Percentiles rank a stretch among this genome's conserved stretches.
phyloP scores from a whole-genome alignment of 1,140 invertebrate species.

The Cydia pomonella region DNA sequence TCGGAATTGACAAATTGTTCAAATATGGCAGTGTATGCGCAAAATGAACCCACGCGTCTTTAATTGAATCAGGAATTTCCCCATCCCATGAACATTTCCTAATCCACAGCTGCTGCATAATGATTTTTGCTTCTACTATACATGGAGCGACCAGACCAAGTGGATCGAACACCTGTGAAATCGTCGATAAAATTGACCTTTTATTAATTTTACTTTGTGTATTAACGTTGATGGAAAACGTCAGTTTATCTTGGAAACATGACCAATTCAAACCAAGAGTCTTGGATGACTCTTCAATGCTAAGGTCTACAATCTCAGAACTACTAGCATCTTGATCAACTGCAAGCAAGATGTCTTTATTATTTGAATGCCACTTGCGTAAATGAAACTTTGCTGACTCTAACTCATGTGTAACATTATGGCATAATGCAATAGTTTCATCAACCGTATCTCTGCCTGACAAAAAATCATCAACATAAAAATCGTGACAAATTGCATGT shows the following conservation, averaged over 20 bases:
- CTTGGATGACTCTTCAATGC: slow-evolving; percentile 28
- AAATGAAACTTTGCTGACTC: slow-evolving; percentile 36
- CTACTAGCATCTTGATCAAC: slow-evolving; percentile 8
- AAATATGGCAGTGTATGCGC: slow-evolving; percentile 33
- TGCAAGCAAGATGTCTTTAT: slow-evolving; percentile 20
- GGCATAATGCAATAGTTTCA: slow-evolving; percentile 26
- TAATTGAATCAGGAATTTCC: slow-evolving; percentile 35
- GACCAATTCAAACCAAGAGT: slow-evolving; percentile 35
- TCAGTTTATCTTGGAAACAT: slow-evolving; percentile 31
- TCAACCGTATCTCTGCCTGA: slow-evolving; percentile 44
- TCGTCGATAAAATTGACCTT: slow-evolving; percentile 42
- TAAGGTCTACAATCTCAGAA: slow-evolving; percentile 28
- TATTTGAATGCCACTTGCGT: slow-evolving; percentile 34
- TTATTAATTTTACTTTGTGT: slow-evolving; percentile 29
- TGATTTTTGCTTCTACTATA: slow-evolving; percentile 51
- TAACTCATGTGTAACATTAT: slow-evolving; percentile 29
- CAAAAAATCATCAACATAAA: slow-evolving; percentile 77
- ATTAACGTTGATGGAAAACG: slow-evolving; percentile 34
- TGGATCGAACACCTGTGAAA: slow-evolving; percentile 52
- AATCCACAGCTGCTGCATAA: slow-evolving; percentile 54
- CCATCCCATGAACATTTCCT: slow-evolving; percentile 43
- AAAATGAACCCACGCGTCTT: slow-evolving; percentile 38
- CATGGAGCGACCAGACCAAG: slow-evolving; percentile 52
- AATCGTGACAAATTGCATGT: slow-evolving; percentile 52
- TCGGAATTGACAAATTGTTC: slow-evolving; percentile 39